phyloP scores from a whole-genome alignment of 2,888 invertebrate genomes.

The Shargacucullia verbasci region DNA sequence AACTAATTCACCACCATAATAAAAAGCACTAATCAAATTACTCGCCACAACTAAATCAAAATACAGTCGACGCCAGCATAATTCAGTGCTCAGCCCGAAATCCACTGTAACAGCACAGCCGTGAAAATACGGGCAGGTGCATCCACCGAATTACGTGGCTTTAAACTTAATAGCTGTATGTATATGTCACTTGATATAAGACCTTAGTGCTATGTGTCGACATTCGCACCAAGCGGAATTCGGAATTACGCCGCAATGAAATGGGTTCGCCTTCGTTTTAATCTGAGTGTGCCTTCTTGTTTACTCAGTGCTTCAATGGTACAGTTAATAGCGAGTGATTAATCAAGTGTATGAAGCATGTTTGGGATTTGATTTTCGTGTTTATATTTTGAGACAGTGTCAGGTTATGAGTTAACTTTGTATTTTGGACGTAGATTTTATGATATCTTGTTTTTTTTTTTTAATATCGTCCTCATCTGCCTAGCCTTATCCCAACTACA shows the following conservation, averaged over 20 bases:
- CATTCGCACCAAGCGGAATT: slow-evolving; percentile 65
- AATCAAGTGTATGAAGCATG: slow-evolving; percentile 32
- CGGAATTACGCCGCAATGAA: slow-evolving; percentile 66
- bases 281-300: slow-evolving; percentile 57
- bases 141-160: slow-evolving; percentile 73
- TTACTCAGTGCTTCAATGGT: slow-evolving; percentile 37
- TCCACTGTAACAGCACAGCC: slow-evolving; percentile 58
- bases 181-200: slow-evolving; percentile 61
- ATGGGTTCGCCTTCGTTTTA: slow-evolving; percentile 62
- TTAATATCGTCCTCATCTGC: too few species aligned
- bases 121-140: slow-evolving; percentile 77
- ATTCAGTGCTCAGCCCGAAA: slow-evolving; percentile 60
- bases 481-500: too few species aligned
- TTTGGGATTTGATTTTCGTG: too few species aligned
- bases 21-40: slow-evolving; percentile 40
- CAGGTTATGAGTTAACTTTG: too few species aligned
- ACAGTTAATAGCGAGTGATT: slow-evolving; percentile 31
- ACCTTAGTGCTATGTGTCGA: slow-evolving; percentile 63
- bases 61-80: slow-evolving; percentile 59
- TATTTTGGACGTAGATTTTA: too few species aligned
- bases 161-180: slow-evolving; percentile 70
- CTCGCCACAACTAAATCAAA: slow-evolving; percentile 45
- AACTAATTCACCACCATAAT: neutral
- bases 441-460: too few species aligned
- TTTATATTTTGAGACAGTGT: too few species aligned